These are phyloP conservation scores for Nomada fabriciana DNA, from an alignment of 2,888 invertebrate genomes.

Conservation along the genomic window DNA sequence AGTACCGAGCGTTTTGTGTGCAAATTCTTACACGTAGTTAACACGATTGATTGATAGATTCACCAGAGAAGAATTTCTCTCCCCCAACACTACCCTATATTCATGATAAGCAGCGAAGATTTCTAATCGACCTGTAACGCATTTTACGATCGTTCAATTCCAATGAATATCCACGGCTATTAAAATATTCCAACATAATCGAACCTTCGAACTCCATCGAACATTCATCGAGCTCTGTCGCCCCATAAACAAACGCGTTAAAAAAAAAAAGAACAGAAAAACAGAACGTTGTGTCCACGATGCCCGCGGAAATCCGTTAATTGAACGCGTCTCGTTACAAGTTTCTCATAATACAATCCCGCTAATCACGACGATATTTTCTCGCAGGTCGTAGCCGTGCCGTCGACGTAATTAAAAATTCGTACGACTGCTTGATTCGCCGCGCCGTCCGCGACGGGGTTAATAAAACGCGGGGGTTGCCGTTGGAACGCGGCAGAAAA, in stretches of 20 bases:
- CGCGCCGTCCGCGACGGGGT: slow-evolving; percentile 22
- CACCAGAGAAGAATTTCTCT: background rate
- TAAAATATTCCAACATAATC: background rate
- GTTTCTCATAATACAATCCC: slow-evolving; percentile 64
- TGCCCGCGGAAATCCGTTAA: slow-evolving; percentile 55
- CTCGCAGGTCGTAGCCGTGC: background rate
- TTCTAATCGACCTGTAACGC: background rate
- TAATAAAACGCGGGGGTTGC: slow-evolving; percentile 50
- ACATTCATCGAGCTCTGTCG: background rate
- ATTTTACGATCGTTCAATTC: background rate
- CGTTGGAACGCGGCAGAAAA: slow-evolving; percentile 39
- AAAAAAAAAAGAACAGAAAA: slow-evolving; percentile 10
- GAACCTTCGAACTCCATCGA: slow-evolving; percentile 11
- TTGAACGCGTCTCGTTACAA: slow-evolving; percentile 67
- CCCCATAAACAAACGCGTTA: background rate
- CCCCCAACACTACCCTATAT: too few species aligned
- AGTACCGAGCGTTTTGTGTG: background rate
- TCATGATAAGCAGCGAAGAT: background rate
- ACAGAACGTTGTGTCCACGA: background rate
- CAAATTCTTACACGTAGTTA: background rate
- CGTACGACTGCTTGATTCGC: slow-evolving; percentile 58
- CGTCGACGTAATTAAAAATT: slow-evolving; percentile 68
- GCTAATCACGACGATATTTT: slow-evolving; percentile 65
- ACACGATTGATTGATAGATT: background rate
- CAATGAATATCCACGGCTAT: background rate